Conservation (phyloP, 2,113 vertebrate genomes). For the Microcebus ravelobensis region DNA sequence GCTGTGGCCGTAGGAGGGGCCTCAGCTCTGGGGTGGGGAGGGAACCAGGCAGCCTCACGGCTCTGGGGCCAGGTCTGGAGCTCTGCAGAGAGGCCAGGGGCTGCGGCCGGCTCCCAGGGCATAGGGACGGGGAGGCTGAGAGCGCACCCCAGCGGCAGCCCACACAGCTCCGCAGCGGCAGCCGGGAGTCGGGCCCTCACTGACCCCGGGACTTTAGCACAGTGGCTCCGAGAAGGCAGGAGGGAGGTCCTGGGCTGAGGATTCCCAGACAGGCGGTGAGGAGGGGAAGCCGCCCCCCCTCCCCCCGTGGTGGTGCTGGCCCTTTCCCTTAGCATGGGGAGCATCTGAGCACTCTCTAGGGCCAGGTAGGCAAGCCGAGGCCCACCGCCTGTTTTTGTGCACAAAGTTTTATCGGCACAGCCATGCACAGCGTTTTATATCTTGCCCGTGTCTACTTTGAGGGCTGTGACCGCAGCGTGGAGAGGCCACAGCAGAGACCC, state of each 20-base stretch:
- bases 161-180: constrained; percentile 58
- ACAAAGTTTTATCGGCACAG: not conserved
- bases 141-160: not conserved
- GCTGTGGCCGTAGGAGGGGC: not conserved
- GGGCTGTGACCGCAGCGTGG: rapidly evolving
- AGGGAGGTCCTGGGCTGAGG: rapidly evolving
- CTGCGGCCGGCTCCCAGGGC: not conserved
- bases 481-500: not conserved
- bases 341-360: not conserved
- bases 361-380: not conserved
- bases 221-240: rapidly evolving
- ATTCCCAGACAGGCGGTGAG: rapidly evolving
- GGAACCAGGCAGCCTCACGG: rapidly evolving
- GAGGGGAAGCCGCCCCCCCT: not conserved
- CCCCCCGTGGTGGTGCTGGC: rapidly evolving
- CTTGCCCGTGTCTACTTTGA: not conserved
- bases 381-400: not conserved
- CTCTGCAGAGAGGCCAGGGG: constrained; percentile 46
- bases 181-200: not conserved
- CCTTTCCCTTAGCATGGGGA: not conserved
- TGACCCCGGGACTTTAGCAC: not conserved
- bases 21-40: not conserved
- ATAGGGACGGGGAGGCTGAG: not conserved
- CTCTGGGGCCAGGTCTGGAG: not conserved
- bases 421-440: not conserved